Evolutionary conservation across 2,888 invertebrate species (phyloP).

Genomic region (Microplitis manilae): DNA sequence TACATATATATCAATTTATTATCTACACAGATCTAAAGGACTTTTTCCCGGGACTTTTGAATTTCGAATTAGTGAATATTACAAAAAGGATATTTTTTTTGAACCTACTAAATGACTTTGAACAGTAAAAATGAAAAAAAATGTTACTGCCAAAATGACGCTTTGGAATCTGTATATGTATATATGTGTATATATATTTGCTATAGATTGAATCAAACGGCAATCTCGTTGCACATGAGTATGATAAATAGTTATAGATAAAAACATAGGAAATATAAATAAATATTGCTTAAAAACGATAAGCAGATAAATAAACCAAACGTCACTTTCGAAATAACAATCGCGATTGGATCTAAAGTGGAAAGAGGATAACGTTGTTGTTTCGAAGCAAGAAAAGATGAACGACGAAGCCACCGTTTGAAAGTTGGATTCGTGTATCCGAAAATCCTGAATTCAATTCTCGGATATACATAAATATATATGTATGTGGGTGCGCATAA

Average conservation of each 20-base stretch:
- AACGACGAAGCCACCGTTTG: slow-evolving; percentile 13
- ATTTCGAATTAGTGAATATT: too few species aligned
- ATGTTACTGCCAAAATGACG: too few species aligned
- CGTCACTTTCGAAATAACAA: slow-evolving; percentile 30
- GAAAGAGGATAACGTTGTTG: slow-evolving; percentile 2
- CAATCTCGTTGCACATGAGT: background rate
- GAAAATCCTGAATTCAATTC: slow-evolving; percentile 43
- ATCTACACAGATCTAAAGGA: too few species aligned
- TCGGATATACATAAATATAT: slow-evolving; percentile 42
- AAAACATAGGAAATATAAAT: background rate
- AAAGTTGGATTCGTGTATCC: slow-evolving; percentile 23
- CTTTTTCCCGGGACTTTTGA: too few species aligned
- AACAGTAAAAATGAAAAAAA: too few species aligned
- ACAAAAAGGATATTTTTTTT: too few species aligned
- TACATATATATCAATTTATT: too few species aligned
- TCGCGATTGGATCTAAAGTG: slow-evolving; percentile 32
- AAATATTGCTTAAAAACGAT: slow-evolving; percentile 38
- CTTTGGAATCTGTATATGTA: too few species aligned
- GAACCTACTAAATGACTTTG: too few species aligned
- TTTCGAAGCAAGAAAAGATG: background rate
- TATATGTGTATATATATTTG: background rate
- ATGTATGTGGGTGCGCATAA: slow-evolving; percentile 8
- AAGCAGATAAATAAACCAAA: slow-evolving; percentile 49
- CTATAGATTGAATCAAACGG: background rate
- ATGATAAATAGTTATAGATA: background rate